Evolutionary conservation across 1,140 invertebrate genomes (phyloP), one percentile per base, ranked within the genome.

Genomic region (Eumeta japonica): DNA sequence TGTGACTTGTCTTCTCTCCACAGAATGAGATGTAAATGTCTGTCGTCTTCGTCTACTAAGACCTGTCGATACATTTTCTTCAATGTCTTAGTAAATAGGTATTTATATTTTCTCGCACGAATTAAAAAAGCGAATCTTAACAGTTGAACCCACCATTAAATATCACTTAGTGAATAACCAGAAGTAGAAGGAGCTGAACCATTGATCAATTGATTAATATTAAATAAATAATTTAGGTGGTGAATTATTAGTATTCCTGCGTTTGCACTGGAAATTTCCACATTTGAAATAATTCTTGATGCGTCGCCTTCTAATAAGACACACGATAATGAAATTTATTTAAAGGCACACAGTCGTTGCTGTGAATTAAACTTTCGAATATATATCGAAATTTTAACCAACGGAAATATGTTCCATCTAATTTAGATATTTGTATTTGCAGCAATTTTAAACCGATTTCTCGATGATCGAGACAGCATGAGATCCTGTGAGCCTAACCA

Each of bases 81-180:
- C 46, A 71, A 60, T 39, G 70, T 60, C 3, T 54, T 54, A 5
- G 60, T 39, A 1, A 54, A 39, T 10, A 59, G 12, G 35, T 58
- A 74, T 36, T 62, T 55, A 39, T 58, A 41, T 37, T 64, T 45
- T 17, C 73, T 43, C 32, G 61, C 67, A 3, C 62, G 35, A 5
- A 68, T 35, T 16, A 72, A 24, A 24, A 71, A 56, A 9, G 50
- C 41, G 28, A 62, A 54, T 12, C 35, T 50, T 46, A 2, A 50
- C 46, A 28, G 35, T 52, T 5, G 35, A 41, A 9, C 52, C 43
- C n/a, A 68, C 47, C 42, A 53, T 51, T 28, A 33, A 37, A 70
- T 50, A n/a, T 63, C 38, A 34, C 52, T 45, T 1, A 55, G 11
- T 9, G 63, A 58, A 20, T 42, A 48, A 16, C 55, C 53, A 13